These are phyloP conservation scores for Zoanthus sansibaricus DNA, from an alignment of 92 coral and sea anemone species.

Conservation along the genomic window DNA sequence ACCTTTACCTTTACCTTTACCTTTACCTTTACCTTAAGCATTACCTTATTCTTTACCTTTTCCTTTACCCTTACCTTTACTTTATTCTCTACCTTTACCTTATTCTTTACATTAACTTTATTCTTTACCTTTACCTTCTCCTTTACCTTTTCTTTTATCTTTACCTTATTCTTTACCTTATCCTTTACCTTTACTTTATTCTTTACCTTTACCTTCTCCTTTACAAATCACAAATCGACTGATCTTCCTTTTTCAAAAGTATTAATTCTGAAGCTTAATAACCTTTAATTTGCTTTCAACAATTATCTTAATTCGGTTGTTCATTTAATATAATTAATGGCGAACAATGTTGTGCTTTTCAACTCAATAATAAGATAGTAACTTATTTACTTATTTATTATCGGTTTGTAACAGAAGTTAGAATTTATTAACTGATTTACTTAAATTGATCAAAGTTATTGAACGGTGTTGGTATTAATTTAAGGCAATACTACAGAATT, in stretches of 20 bases:
- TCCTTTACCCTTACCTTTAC: background rate
- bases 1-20: background rate
- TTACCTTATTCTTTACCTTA: background rate
- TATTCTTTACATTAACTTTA: too few relatives aligned
- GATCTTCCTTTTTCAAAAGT: background rate
- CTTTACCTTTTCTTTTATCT: background rate
- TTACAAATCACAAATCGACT: background rate
- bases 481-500: conserved; percentile 32
- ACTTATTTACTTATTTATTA: background rate
- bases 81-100: background rate
- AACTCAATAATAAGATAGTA: background rate
- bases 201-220: background rate
- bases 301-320: background rate
- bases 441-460: background rate
- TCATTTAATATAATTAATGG: background rate
- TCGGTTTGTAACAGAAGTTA: background rate
- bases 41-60: background rate
- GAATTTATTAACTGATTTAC: too few relatives aligned
- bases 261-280: background rate
- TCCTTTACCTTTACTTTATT: background rate
- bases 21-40: background rate
- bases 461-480: background rate
- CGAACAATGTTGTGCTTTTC: background rate
- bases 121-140: background rate
- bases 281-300: background rate